phyloP scores from a whole-genome alignment of 2,113 vertebrate species.

The Cyprinodon tularosa region DNA sequence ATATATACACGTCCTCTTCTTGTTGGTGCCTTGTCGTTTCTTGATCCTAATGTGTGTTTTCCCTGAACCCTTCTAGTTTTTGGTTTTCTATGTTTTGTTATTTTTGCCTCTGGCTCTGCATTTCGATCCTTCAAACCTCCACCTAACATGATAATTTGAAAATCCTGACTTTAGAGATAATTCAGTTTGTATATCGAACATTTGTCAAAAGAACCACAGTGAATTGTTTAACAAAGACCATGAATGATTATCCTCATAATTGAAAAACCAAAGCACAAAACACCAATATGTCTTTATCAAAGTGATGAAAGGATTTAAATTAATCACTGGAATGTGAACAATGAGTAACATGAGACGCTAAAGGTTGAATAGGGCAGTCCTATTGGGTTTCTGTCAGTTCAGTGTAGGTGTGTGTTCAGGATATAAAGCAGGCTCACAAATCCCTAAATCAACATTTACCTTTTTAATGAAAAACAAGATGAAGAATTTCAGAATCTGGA shows the following conservation, averaged over 20 bases:
- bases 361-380: neutral
- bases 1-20: too few species aligned
- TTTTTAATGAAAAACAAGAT: constrained; percentile 93
- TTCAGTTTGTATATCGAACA: constrained; percentile 50
- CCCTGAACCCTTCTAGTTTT: too few species aligned
- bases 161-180: constrained; percentile 27
- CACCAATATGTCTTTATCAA: constrained; percentile 11
- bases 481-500: constrained; percentile 88
- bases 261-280: neutral
- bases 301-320: constrained; percentile 51
- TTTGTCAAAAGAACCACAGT: constrained; percentile 24
- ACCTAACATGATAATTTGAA: constrained; percentile 3
- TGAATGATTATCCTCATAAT: constrained; percentile 8
- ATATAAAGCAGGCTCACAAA: neutral
- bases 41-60: too few species aligned
- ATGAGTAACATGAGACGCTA: constrained; percentile 51
- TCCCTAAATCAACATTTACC: constrained; percentile 72
- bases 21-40: too few species aligned
- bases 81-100: too few species aligned
- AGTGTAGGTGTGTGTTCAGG: neutral
- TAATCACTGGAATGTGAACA: constrained; percentile 51
- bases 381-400: neutral
- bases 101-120: too few species aligned
- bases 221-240: constrained; percentile 32
- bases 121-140: too few species aligned